Conservation (phyloP, 2,113 vertebrate genomes). For the Cochlearius cochlearius region DNA sequence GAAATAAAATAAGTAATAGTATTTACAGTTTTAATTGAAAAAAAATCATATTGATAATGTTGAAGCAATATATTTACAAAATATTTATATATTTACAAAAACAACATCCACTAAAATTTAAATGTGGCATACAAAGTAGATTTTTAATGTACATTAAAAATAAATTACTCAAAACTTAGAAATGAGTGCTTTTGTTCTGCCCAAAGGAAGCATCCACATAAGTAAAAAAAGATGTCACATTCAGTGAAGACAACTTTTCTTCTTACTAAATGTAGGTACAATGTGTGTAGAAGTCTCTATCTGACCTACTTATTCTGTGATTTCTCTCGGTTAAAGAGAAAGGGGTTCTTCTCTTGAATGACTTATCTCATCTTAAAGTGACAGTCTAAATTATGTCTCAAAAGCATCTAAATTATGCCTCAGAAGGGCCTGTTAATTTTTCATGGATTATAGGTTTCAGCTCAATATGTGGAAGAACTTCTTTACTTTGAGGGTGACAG, state of each 20-base stretch:
- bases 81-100: not conserved
- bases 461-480: no score
- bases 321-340: not conserved
- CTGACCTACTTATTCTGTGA: not conserved
- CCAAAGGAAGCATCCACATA: not conserved
- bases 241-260: not conserved
- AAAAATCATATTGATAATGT: not conserved
- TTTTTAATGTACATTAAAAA: not conserved
- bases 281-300: not conserved
- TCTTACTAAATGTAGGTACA: not conserved
- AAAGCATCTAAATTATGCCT: not conserved
- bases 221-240: not conserved
- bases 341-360: accelerated
- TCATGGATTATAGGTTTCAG: not conserved
- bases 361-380: not conserved
- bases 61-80: not conserved
- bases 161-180: not conserved
- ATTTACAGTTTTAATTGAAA: not conserved
- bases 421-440: not conserved
- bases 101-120: not conserved
- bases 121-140: not conserved
- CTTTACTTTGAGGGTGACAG: no score
- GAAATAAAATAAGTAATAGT: not conserved
- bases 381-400: not conserved
- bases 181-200: not conserved